Evolutionary conservation across 2,113 vertebrate genomes (phyloP).

Genomic region (Podarcis muralis): DNA sequence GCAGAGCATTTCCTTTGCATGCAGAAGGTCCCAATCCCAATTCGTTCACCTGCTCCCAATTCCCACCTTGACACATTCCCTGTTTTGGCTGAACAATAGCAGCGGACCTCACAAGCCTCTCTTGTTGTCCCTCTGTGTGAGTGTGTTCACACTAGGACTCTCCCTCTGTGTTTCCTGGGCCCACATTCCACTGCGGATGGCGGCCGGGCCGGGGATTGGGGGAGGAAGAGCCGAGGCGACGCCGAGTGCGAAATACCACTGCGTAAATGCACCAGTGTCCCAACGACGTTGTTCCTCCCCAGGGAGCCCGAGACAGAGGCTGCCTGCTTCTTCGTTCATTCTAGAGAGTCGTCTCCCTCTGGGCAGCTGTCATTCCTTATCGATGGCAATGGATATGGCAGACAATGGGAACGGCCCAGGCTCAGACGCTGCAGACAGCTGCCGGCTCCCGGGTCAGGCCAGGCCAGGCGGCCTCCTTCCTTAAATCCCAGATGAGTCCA

Average conservation of each 20-base stretch:
- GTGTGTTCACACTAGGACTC: too few species aligned
- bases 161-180: neutral
- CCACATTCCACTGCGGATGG: neutral
- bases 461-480: neutral
- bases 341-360: neutral
- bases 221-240: neutral
- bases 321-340: slow-evolving; percentile 26
- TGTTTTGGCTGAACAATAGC: too few species aligned
- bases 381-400: slow-evolving; percentile 3
- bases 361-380: slow-evolving; percentile 30
- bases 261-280: neutral
- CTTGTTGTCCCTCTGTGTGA: too few species aligned
- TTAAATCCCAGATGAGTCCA: neutral
- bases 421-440: neutral
- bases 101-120: too few species aligned
- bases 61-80: too few species aligned
- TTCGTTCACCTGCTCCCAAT: too few species aligned
- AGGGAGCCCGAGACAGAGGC: neutral
- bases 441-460: neutral
- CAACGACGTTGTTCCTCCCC: neutral
- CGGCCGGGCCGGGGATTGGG: too few species aligned
- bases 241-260: neutral
- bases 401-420: slow-evolving; percentile 5
- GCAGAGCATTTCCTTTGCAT: too few species aligned
- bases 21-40: too few species aligned